phyloP scores from a whole-genome alignment of 2,888 invertebrate species.

The Tillus elongatus region DNA sequence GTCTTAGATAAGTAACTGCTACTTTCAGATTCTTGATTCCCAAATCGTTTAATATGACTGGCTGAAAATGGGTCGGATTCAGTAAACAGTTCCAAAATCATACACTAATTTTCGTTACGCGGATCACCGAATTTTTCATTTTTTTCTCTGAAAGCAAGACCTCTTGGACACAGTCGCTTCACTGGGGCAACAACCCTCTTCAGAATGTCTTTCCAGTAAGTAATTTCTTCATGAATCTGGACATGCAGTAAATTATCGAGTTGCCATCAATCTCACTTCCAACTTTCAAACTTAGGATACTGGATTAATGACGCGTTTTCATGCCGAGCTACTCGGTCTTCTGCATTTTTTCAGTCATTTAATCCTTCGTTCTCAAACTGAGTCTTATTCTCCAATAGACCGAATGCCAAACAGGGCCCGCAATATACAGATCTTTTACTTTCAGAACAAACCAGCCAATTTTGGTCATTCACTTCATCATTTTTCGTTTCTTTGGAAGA shows the following conservation, averaged over 20 bases:
- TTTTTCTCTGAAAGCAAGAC: no score
- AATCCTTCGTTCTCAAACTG: constrained; percentile 23
- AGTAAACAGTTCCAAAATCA: constrained; percentile 20
- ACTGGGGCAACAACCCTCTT: no score
- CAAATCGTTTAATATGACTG: constrained; percentile 18
- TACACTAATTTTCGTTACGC: no score
- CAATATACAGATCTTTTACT: no score
- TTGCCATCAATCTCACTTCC: no score
- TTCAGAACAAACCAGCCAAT: no score
- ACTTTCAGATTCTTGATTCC: no score
- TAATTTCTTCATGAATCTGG: constrained; percentile 8
- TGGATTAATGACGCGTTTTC: constrained; percentile 22
- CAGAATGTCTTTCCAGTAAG: constrained; percentile 24
- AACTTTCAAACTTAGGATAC: constrained; percentile 16
- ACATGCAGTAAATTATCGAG: constrained; percentile 12
- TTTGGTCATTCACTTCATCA: constrained; percentile 13
- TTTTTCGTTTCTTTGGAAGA: no score
- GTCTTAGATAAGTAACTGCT: constrained; percentile 2
- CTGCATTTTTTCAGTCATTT: constrained; percentile 25
- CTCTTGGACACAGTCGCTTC: constrained; percentile 22
- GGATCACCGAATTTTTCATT: no score
- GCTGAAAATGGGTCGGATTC: constrained; percentile 26
- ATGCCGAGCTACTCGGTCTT: constrained; percentile 19
- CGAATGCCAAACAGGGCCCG: no score
- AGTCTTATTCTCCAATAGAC: constrained; percentile 17